Conservation (phyloP, 2,797 vertebrate species). For the Enteromius mattozi region DNA sequence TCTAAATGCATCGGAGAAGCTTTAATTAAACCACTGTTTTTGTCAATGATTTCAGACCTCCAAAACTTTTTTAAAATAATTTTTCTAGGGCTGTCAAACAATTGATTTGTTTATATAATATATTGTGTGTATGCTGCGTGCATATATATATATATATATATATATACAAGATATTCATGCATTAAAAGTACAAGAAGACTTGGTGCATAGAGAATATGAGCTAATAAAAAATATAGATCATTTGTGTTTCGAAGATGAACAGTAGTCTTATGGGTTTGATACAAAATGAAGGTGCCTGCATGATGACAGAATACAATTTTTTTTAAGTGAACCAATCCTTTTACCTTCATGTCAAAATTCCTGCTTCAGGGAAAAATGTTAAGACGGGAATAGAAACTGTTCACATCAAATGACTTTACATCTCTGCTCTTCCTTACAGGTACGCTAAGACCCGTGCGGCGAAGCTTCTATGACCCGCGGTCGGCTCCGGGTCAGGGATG, state of each 20-base stretch:
- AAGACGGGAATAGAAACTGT: not conserved
- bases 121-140: no score
- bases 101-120: not conserved
- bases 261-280: not conserved
- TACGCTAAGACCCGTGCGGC: slow-evolving; percentile 91
- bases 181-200: not conserved
- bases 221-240: not conserved
- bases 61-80: not conserved
- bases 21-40: not conserved
- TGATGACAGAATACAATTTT: not conserved
- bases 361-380: not conserved
- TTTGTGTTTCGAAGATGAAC: not conserved
- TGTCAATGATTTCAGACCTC: not conserved
- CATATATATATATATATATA: no score
- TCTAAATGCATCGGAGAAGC: not conserved
- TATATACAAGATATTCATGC: not conserved
- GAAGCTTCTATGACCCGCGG: slow-evolving; percentile 91
- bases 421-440: slow-evolving; percentile 72
- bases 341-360: not conserved
- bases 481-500: slow-evolving; percentile 93
- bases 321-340: not conserved
- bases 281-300: not conserved
- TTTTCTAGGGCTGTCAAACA: not conserved
- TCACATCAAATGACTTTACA: not conserved
- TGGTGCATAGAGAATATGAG: not conserved